Evolutionary conservation across 2,797 vertebrate genomes (phyloP).

Genomic region (Zalophus californianus): DNA sequence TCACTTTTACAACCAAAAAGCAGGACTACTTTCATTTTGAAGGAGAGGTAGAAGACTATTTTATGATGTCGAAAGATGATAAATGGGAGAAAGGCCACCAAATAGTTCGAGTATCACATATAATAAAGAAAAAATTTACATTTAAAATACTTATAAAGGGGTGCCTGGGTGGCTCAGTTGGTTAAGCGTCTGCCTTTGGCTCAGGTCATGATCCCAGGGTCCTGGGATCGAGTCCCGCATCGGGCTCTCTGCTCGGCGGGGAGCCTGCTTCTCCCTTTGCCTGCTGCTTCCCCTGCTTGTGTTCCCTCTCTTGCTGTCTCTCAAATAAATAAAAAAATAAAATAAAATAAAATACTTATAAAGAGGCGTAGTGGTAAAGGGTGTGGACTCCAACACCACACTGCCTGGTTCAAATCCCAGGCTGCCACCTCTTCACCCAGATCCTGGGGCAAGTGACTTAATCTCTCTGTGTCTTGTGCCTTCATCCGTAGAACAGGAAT

Average conservation of each 20-base stretch:
- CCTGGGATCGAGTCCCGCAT: too few species aligned
- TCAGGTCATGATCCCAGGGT: too few species aligned
- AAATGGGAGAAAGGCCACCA: not conserved
- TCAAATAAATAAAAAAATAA: not conserved
- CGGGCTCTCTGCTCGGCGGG: too few species aligned
- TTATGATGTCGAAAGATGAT: not conserved
- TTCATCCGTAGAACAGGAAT: not conserved
- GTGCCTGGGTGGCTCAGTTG: too few species aligned
- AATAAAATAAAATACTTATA: slow-evolving; percentile 16
- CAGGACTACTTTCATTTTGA: slow-evolving; percentile 21
- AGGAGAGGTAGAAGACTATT: slow-evolving; percentile 1
- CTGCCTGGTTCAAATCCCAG: not conserved
- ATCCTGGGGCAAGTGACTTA: not conserved
- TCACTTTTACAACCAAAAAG: not conserved
- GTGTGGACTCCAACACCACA: not conserved
- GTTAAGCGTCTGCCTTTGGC: too few species aligned
- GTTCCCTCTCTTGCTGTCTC: too few species aligned
- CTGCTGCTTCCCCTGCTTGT: too few species aligned
- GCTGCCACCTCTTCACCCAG: not conserved
- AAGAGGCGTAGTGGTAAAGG: not conserved
- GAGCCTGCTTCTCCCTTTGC: too few species aligned
- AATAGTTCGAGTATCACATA: not conserved
- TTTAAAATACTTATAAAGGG: not conserved
- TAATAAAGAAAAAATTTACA: not conserved
- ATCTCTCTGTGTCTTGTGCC: not conserved